Base-by-base conservation (phyloP, 2,113 vertebrate species). In the Gavia stellata region DNA sequence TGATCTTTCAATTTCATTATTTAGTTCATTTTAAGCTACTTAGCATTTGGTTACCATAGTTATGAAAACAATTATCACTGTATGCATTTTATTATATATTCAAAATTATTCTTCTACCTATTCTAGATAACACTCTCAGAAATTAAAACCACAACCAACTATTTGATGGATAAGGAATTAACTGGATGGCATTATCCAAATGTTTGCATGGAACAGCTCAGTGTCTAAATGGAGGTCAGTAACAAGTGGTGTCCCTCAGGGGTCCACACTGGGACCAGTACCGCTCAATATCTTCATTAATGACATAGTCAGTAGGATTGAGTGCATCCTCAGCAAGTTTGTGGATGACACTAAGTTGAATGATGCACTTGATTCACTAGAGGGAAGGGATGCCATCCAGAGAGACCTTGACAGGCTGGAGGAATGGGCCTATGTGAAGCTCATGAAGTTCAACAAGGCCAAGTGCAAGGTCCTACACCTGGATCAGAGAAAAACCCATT, bases 401-500 rank as follows among this genome's bases (percentile, higher is more conserved):
- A 55, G 63, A 12, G 4, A 49, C 12, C 23, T 1, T 44, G 20
- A 17, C 9, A 33, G 29, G 9, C 12, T 65, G 33, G 6, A 71
- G 20, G 9, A 31, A 17, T 47, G 17, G 14, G 21, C 19, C 34
- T 6, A 36, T 19, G 17, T 25, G 42, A 67, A 73, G 6, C 8
- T 78, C 36, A 47, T 34, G 3, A 52, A 78, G 25, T 34, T 58
- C 34, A 56, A 31, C 19, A 73, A 62, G 3, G 18, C 4, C 21
- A 78, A 34, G 16, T 56, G 14, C 9, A 33, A 45, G 33, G 25
- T 62, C 34, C 31, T 29, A 25, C 47, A 73, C 8, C 7, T 45
- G 29, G 2, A 4, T 45, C 5, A 9, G 8, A 4, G 20, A 7
- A 90, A 50, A 7, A 3, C 3, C 7, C 12, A 23, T 0, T 26